Conservation (phyloP, 1,140 invertebrate species). For the Diachasmimorpha longicaudata region DNA sequence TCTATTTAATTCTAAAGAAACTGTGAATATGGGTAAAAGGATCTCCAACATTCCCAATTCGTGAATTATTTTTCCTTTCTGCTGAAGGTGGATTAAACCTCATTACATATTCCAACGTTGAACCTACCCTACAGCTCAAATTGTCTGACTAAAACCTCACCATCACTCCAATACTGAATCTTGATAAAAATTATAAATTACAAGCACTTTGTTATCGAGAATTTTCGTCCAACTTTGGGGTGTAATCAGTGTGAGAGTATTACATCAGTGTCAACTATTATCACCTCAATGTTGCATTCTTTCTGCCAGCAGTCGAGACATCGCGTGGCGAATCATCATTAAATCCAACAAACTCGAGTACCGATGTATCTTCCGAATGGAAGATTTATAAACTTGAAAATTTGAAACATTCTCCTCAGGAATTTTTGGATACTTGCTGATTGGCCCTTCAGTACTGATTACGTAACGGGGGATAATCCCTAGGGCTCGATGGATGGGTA, state of each 20-base stretch:
- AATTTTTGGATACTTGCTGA: too few relatives aligned
- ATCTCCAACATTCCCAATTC: too few relatives aligned
- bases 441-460: too few relatives aligned
- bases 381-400: background rate
- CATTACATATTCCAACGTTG: too few relatives aligned
- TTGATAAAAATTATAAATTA: conserved; percentile 8
- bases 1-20: too few relatives aligned
- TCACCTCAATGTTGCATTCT: background rate
- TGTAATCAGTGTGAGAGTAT: background rate
- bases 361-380: background rate
- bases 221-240: background rate
- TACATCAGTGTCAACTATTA: conserved; percentile 10
- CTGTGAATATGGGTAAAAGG: too few relatives aligned
- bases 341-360: background rate
- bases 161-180: background rate
- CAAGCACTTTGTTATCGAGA: background rate
- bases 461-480: too few relatives aligned
- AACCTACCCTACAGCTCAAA: too few relatives aligned
- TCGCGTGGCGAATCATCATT: conserved; percentile 21
- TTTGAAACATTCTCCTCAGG: too few relatives aligned
- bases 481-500: too few relatives aligned
- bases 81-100: too few relatives aligned
- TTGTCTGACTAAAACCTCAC: background rate
- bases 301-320: conserved; percentile 4
- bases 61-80: too few relatives aligned